Base-by-base conservation (phyloP, 2,888 invertebrate species). In the Willowsia nigromaculata region DNA sequence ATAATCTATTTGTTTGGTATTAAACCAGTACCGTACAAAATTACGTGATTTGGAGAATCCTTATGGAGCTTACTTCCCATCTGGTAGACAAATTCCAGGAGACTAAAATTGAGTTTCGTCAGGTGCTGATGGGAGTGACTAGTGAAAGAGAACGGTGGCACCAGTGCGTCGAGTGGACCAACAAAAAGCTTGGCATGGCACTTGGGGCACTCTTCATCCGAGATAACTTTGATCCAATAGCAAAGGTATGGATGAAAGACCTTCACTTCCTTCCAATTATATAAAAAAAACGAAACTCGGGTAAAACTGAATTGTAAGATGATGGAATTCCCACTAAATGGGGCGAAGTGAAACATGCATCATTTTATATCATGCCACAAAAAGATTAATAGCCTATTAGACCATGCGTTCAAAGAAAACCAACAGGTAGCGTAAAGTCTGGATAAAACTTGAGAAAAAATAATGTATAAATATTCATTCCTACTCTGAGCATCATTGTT, bases 181-280 rank as follows among this genome's bases (percentile, higher is more conserved):
- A 97, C 93, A 97, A 97, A 93, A 96, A 96, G 93, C 94, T 97
- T 93, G 97, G 97, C 47, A 97, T 97, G 96, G 97, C 97, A 0
- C 97, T 97, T 0, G 97, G 97, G 0, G 96, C 97, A 0, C 95
- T 98, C 6, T 98, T 97, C 93, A 97, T 98, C 89, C 94, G 96
- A 68, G 96, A 97, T 91, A 96, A 97, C 93, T 98, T 98, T 94
- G 97, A 97, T 94, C 96, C 96, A 93, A 96, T 96, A 90, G 97
- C 97, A 94, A 97, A 97, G 94, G 96, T 96, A 93, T 93, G 93
- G 30, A 59, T 18, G 9, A 50, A 15, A 9, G 27, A 43, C 27
- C 11, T n/a, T n/a, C n/a, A 1, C 18, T 50, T 50, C n/a, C 4
- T 18, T n/a, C n/a, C n/a, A 18, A 18, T n/a, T 18, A 5, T 50